Conservation (phyloP, 2,888 invertebrate genomes). For the Harpagoxenus sublaevis region DNA sequence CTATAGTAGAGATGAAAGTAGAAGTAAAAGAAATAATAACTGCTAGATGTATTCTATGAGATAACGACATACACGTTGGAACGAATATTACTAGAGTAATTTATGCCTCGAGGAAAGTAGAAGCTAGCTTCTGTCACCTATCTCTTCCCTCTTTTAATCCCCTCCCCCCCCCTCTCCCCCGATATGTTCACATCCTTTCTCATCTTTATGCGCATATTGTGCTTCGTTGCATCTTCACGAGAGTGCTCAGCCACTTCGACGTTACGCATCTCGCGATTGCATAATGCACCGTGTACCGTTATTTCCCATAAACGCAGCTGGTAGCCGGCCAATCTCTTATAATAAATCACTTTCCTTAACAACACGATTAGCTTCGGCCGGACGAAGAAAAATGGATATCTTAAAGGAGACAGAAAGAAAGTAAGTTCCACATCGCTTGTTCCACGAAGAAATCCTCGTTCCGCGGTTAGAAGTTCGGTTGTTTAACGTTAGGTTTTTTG, state of each 20-base stretch:
- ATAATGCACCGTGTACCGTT: slow-evolving; percentile 39
- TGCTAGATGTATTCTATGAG: background rate
- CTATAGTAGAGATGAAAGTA: background rate
- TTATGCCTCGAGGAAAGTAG: slow-evolving; percentile 76
- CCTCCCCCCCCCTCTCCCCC: slow-evolving; percentile 14
- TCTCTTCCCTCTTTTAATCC: slow-evolving; percentile 19
- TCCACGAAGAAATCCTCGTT: background rate
- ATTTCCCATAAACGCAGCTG: slow-evolving; percentile 47
- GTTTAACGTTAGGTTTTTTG: slow-evolving; percentile 16
- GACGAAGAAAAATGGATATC: slow-evolving; percentile 34
- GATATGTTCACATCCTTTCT: slow-evolving; percentile 25
- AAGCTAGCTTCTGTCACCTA: slow-evolving; percentile 64
- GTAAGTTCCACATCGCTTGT: background rate
- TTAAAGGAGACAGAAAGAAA: slow-evolving; percentile 15
- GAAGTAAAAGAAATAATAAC: background rate
- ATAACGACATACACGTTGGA: background rate
- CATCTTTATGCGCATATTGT: slow-evolving; percentile 51
- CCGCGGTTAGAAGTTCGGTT: slow-evolving; percentile 29
- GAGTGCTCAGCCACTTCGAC: slow-evolving; percentile 22
- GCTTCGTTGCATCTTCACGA: slow-evolving; percentile 30
- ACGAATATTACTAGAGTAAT: slow-evolving; percentile 79
- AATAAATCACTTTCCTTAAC: slow-evolving; percentile 54
- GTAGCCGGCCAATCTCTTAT: slow-evolving; percentile 39
- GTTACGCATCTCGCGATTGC: slow-evolving; percentile 49
- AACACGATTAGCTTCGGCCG: slow-evolving; percentile 30